phyloP scores from a whole-genome alignment of 2,888 invertebrate species.

The Mantis religiosa region DNA sequence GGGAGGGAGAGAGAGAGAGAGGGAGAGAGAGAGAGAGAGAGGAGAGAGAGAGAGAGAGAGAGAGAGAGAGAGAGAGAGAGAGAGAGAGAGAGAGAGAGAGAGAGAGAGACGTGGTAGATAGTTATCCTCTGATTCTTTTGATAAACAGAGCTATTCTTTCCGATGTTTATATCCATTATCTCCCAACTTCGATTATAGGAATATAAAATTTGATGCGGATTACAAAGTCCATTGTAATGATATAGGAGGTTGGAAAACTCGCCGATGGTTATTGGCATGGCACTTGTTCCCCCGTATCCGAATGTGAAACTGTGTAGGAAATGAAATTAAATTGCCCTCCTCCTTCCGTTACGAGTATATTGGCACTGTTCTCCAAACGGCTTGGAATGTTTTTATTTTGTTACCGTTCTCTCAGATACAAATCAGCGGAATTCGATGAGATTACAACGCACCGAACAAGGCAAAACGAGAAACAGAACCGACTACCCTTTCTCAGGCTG shows the following conservation, averaged over 20 bases:
- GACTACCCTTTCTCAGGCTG: background rate
- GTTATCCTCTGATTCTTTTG: background rate
- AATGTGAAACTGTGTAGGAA: background rate
- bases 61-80: too few species aligned
- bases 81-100: too few species aligned
- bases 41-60: too few species aligned
- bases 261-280: background rate
- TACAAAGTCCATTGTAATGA: background rate
- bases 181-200: background rate
- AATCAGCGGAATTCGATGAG: background rate
- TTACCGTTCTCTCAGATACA: background rate
- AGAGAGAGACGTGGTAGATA: too few species aligned
- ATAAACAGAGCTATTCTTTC: background rate
- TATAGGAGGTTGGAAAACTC: background rate
- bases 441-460: background rate
- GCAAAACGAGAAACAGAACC: background rate
- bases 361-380: background rate
- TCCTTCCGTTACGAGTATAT: background rate
- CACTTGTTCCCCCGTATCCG: background rate
- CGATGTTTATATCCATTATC: background rate
- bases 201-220: background rate
- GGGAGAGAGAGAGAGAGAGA: too few species aligned
- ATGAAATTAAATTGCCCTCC: background rate
- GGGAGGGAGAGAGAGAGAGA: too few species aligned
- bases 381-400: background rate